These are phyloP conservation scores for Geotrupes spiniger DNA, from an alignment of 2,888 invertebrate genomes.

Conservation along the genomic window DNA sequence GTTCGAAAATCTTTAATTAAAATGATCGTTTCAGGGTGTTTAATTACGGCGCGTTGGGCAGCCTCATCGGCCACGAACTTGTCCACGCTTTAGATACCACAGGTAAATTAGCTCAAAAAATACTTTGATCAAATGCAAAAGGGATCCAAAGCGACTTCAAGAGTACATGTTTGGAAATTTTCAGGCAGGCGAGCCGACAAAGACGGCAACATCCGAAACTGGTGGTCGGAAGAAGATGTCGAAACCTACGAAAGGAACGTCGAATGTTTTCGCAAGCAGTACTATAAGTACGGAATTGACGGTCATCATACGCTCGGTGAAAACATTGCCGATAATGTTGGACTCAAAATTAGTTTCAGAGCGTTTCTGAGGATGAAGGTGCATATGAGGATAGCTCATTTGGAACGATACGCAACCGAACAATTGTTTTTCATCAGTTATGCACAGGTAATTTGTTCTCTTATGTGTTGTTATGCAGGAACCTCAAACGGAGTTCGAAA, in stretches of 20 bases:
- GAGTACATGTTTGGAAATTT: too few relatives aligned
- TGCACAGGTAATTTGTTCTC: slow-evolving; percentile 48
- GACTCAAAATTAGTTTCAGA: slow-evolving; percentile 39
- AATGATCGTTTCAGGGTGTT: slow-evolving; percentile 29
- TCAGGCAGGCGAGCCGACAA: slow-evolving; percentile 37
- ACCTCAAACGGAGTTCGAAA: too few relatives aligned
- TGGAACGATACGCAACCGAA: slow-evolving; percentile 38
- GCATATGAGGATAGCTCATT: slow-evolving; percentile 34
- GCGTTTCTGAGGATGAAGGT: slow-evolving; percentile 33
- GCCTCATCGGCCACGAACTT: slow-evolving; percentile 44
- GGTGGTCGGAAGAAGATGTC: slow-evolving; percentile 56
- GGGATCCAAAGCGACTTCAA: too few relatives aligned
- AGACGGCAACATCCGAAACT: slow-evolving; percentile 40
- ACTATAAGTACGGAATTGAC: slow-evolving; percentile 40
- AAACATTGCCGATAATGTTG: slow-evolving; percentile 47
- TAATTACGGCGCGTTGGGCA: slow-evolving; percentile 43
- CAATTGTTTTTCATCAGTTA: slow-evolving; percentile 48
- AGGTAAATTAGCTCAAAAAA: slow-evolving; percentile 27
- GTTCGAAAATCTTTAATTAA: neutral
- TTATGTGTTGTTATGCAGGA: too few relatives aligned
- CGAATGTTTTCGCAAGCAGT: slow-evolving; percentile 56
- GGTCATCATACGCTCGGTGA: slow-evolving; percentile 37
- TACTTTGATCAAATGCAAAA: too few relatives aligned
- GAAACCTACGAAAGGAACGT: slow-evolving; percentile 49
- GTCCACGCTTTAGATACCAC: slow-evolving; percentile 41